phyloP scores from a whole-genome alignment of 2,797 vertebrate genomes.

The Pantherophis vulpinus region DNA sequence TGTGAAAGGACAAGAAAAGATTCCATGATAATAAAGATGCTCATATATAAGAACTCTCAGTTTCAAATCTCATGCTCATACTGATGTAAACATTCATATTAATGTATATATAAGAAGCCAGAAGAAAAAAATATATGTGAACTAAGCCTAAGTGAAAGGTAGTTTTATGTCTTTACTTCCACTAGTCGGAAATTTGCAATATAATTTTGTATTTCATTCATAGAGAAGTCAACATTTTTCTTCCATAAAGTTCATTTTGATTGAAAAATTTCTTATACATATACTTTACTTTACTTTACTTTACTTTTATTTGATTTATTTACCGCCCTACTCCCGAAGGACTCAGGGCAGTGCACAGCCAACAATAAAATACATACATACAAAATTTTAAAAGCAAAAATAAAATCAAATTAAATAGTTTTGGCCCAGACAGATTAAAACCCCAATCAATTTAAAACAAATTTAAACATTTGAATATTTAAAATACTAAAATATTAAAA shows the following conservation, averaged over 20 bases:
- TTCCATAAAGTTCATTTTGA: neutral
- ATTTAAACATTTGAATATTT: too few relatives aligned
- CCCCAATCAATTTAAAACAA: too few relatives aligned
- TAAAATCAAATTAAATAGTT: too few relatives aligned
- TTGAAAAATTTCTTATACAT: neutral
- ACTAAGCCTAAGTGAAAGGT: neutral
- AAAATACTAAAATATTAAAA: too few relatives aligned
- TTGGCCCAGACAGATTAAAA: too few relatives aligned
- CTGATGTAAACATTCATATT: neutral
- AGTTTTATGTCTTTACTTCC: neutral
- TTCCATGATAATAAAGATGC: neutral
- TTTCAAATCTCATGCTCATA: neutral
- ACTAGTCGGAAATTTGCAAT: neutral
- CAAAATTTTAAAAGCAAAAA: too few relatives aligned
- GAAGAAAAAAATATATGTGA: neutral
- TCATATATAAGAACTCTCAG: neutral
- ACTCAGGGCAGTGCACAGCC: too few relatives aligned
- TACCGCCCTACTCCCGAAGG: too few relatives aligned
- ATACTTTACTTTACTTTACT: too few relatives aligned
- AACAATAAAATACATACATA: too few relatives aligned
- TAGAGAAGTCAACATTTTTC: neutral
- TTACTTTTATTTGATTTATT: too few relatives aligned
- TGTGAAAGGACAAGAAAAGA: neutral
- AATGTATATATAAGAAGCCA: neutral
- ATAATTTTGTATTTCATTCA: neutral